Evolutionary conservation across 2,113 vertebrate species (phyloP), one percentile per base, ranked within the genome.

Genomic region (Lynx canadensis): DNA sequence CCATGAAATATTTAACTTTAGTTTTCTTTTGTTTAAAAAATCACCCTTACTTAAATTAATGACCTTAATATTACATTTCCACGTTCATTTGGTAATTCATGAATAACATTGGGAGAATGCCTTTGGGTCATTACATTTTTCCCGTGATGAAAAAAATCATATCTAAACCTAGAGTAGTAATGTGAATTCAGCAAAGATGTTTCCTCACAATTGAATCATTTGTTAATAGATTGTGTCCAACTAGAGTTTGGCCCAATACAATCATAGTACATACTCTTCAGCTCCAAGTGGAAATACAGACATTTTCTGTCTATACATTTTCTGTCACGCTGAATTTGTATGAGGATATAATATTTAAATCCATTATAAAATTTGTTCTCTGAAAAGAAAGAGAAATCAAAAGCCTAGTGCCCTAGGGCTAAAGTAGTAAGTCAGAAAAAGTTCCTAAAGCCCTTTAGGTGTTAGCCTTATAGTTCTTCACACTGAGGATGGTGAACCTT

Each of bases 301-400:
- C 68, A n/a, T n/a, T n/a, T n/a, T n/a, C n/a, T n/a, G n/a, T 93
- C 27, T 92, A n/a, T 60, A 57, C 69, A 48, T 65, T 97, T 96
- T 95, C 55, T 96, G 63, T 76, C 74, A 36, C 93, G 71, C 31
- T 97, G 76, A 90, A 94, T 91, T 91, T 76, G 21, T 76, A 84
- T 79, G 80, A 88, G 52, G 48, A 66, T 19, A 76, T 79, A 95
- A 71, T 89, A 96, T 95, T 94, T 96, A 86, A 97, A 94, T 76
- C n/a, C 76, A 92, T 95, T 94, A 93, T 78, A 89, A 91, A 95
- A 85, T 95, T 25, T 52, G 33, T 84, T 83, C 91, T 94, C 78
- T 86, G 84, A 91, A 96, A 84, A 96, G 50, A 97, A 92, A 66
- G 31, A 96, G 83, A 69, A 97, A 71, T 94, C 82, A 97, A 89